Evolutionary conservation across 2,113 vertebrate genomes (phyloP), one percentile per base, ranked within the genome.

Genomic region (Hypanus sabinus): DNA sequence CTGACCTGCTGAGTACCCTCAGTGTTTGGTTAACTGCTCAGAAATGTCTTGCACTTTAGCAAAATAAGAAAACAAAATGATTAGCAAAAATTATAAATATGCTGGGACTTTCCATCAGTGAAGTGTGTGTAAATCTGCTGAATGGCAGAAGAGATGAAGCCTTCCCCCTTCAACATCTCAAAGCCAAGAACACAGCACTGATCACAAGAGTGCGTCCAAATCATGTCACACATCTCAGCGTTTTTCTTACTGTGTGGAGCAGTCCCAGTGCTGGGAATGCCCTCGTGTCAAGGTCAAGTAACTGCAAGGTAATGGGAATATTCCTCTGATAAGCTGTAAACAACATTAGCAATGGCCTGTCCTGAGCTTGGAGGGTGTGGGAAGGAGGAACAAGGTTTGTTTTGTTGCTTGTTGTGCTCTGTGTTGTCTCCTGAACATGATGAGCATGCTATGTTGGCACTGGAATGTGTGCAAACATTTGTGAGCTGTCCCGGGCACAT

Each of bases 81-180:
- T 60, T 60, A 30, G 46, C 83, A 87, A 87, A 87, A n/a, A 30
- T 30, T 60, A 46, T 60, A 60, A 30, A 87, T 57, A 27, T 87
- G 46, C 83, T 60, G 83, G 83, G 83, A 87, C 83, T 60, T 87
- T 30, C 83, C 83, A 60, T 30, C 55, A 83, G 36, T 87, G 24
- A 46, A 87, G 55, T 30, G 55, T 87, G 83, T 24, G 55, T 46
- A 87, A 87, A 87, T 30, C 83, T 87, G 83, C 83, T 87, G 83
- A 87, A 60, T 9, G 57, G 55, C 83, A 60, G 24, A 60, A 30
- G 24, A 57, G 55, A 12, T 27, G 55, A 57, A 27, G 10, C 83
- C 57, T 60, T 24, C 24, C 27, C 83, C 57, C 57, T 27, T 76
- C 55, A 87, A 20, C 33, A 81, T 60, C 83, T 60, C 83, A 60